Evolutionary conservation across 1,140 invertebrate genomes (phyloP).

Genomic region (Diorhabda elongata): DNA sequence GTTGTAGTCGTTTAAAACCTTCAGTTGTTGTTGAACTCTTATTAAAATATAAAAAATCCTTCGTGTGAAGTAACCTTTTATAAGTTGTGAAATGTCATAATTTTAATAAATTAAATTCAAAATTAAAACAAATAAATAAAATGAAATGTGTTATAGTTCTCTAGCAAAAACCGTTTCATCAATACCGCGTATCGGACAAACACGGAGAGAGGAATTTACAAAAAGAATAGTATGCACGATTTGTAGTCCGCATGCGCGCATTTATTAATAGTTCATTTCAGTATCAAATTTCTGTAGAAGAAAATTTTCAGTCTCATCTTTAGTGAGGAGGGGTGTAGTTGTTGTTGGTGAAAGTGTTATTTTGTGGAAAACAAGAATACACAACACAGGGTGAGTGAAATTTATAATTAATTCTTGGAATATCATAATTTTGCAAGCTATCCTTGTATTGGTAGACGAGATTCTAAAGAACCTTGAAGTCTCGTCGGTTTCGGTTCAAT

Average conservation of each 20-base stretch:
- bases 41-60: no score
- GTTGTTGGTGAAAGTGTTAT: conserved; percentile 23
- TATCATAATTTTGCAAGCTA: background rate
- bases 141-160: no score
- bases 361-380: conserved; percentile 15
- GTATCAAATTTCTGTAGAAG: conserved; percentile 27
- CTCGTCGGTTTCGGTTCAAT: background rate
- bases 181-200: background rate
- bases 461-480: background rate
- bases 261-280: conserved; percentile 30
- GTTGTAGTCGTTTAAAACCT: no score
- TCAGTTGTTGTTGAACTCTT: no score
- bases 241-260: conserved; percentile 20
- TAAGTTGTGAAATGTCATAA: no score
- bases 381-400: conserved; percentile 15
- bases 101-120: no score
- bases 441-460: background rate
- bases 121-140: no score
- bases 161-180: no score
- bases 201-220: background rate
- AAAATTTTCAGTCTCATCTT: conserved; percentile 27
- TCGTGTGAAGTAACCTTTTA: no score
- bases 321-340: conserved; percentile 22
- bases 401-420: background rate
- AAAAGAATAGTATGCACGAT: background rate